These are phyloP conservation scores for Aporophyla nigra DNA, from an alignment of 2,888 invertebrate genomes.

Conservation along the genomic window DNA sequence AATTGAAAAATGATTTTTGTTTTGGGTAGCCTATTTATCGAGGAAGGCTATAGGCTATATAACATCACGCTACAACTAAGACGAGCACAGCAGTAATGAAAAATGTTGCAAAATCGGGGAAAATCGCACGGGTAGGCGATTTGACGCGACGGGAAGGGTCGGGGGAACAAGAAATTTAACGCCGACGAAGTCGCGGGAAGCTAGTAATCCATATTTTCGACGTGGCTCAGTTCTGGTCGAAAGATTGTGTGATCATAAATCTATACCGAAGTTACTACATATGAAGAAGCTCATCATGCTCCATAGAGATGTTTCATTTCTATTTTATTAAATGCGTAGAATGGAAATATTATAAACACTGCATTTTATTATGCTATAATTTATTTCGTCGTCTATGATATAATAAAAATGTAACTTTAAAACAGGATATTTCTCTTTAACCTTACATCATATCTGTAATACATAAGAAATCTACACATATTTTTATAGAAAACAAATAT, in stretches of 20 bases:
- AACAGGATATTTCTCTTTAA: conserved; percentile 57
- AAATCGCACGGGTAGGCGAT: too few species aligned
- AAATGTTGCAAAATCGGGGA: too few species aligned
- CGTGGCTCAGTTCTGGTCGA: neutral
- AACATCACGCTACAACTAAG: too few species aligned
- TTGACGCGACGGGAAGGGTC: too few species aligned
- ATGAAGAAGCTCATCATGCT: neutral
- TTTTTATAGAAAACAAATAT: conserved; percentile 48
- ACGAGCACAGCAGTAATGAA: too few species aligned
- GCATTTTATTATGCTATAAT: conserved; percentile 56
- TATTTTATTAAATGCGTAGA: neutral
- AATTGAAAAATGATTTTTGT: too few species aligned
- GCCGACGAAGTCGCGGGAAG: too few species aligned
- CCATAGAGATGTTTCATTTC: neutral
- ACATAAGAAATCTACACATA: conserved; percentile 33
- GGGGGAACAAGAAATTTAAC: too few species aligned
- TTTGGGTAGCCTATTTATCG: too few species aligned
- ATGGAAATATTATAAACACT: conserved; percentile 20
- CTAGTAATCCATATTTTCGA: neutral
- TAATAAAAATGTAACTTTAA: conserved; percentile 57
- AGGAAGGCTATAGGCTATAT: too few species aligned
- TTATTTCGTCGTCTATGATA: conserved; percentile 58
- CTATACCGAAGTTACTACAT: neutral
- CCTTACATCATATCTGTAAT: conserved; percentile 42
- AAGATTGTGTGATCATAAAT: neutral